These are phyloP conservation scores for Novumbra hubbsi DNA, from an alignment of 2,797 vertebrate genomes.

Conservation along the genomic window DNA sequence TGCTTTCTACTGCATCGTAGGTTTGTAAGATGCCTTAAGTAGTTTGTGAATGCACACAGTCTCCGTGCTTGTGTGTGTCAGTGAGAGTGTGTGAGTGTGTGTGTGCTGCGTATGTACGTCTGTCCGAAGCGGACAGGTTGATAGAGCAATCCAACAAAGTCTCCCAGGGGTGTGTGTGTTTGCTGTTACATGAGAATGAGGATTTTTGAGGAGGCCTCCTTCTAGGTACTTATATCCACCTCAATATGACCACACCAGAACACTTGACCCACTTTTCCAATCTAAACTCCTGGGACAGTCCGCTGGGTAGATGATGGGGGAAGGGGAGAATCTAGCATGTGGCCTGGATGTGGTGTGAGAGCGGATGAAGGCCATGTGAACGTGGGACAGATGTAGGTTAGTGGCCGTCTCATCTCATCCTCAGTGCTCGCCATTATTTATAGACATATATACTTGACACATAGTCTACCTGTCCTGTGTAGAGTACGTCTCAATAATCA, in stretches of 20 bases:
- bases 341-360: neutral
- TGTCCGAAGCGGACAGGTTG: slow-evolving; percentile 1
- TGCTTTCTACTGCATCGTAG: neutral
- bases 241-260: neutral
- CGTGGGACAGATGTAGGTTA: slow-evolving; percentile 64
- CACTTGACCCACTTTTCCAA: neutral
- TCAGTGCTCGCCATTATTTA: slow-evolving; percentile 69
- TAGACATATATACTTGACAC: slow-evolving; percentile 41
- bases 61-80: neutral
- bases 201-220: neutral
- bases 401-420: slow-evolving; percentile 50
- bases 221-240: neutral
- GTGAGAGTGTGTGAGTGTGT: neutral
- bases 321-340: neutral
- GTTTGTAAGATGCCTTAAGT: neutral
- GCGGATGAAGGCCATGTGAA: neutral
- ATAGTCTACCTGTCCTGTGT: neutral
- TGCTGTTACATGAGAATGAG: slow-evolving; percentile 3
- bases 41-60: neutral
- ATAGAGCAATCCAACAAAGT: neutral
- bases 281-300: neutral
- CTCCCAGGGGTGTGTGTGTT: slow-evolving; percentile 6
- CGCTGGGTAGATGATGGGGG: neutral
- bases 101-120: slow-evolving; percentile 8
- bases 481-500: neutral